Evolutionary conservation across 2,113 vertebrate genomes (phyloP), one percentile per base, ranked within the genome.

Genomic region (Zapornia atra): DNA sequence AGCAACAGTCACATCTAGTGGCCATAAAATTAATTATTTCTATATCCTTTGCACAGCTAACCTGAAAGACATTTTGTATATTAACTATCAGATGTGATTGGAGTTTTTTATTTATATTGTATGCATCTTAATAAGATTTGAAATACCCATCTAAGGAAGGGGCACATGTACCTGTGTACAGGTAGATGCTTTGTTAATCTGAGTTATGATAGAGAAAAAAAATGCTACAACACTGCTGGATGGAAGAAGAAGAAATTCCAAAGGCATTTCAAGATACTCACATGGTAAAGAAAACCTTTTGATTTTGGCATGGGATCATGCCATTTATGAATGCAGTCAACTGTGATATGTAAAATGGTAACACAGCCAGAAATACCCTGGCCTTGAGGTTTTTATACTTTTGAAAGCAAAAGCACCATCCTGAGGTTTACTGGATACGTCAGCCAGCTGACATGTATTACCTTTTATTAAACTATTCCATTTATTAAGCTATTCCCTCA

Each of bases 1-100:
- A 87, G 63, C 81, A 96, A 97, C 5, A 92, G 40, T 57, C 40
- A 79, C 96, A 96, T 84, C 96, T 96, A 91, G 78, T 94, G 96
- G 94, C 33, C 81, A 6, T 3, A 82, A 72, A 84, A 40, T 60
- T 88, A 87, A 82, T 59, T 46, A 60, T 75, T 17, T 34, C 40
- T 71, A 17, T 7, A 34, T 24, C 8, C 0, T 1, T 64, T 51
- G 8, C 34, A 36, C 12, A 22, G 36, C 7, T 81, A 64, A 73
- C 33, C 20, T 54, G 33, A 76, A 73, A 82, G 11, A 16, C 3
- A 24, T n/a, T 84, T 92, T 80, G 24, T 42, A 59, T 46, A 33
- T 20, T 40, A 15, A 33, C 3, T 25, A 53, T 64, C 17, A 68
- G 46, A 69, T 19, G 20, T 3, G 77, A 57, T 59, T 69, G 34